Conservation (phyloP, 2,888 invertebrate genomes). For the Pammene aurita region DNA sequence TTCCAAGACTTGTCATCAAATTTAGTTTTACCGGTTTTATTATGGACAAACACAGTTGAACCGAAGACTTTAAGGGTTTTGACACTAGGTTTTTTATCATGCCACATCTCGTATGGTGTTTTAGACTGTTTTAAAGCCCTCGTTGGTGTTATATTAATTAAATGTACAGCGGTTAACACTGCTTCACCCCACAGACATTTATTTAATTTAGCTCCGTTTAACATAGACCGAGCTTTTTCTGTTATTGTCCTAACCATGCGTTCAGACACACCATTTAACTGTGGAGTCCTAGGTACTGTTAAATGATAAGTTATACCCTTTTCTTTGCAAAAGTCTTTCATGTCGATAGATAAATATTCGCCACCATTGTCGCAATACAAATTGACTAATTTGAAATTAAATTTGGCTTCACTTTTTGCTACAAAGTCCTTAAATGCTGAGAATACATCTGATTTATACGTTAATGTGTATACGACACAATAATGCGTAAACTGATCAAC, state of each 20-base stretch:
- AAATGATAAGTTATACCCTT: conserved; percentile 57
- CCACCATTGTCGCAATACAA: conserved; percentile 50
- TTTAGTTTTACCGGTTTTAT: conserved; percentile 52
- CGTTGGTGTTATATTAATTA: conserved; percentile 6
- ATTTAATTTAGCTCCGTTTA: no score
- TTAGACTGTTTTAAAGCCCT: not conserved
- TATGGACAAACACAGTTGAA: conserved; percentile 54
- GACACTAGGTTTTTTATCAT: conserved; percentile 37
- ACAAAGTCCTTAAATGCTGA: conserved; percentile 5
- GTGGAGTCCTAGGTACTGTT: conserved; percentile 61
- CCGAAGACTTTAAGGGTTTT: conserved; percentile 55
- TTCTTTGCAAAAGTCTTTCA: conserved; percentile 42
- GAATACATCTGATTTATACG: not conserved
- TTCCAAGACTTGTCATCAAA: conserved; percentile 58
- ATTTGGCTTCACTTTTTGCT: conserved; percentile 3
- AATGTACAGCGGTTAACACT: no score
- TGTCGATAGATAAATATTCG: conserved; percentile 54
- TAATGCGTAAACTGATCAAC: not conserved
- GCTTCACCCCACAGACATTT: no score
- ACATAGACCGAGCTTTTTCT: conserved; percentile 8
- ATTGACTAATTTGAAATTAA: conserved; percentile 36
- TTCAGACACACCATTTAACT: conserved; percentile 61
- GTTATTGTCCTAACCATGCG: conserved; percentile 54
- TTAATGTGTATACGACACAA: no score
- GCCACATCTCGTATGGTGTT: conserved; percentile 19